phyloP scores from a whole-genome alignment of 1,140 invertebrate species.

The Eumaeus atala region DNA sequence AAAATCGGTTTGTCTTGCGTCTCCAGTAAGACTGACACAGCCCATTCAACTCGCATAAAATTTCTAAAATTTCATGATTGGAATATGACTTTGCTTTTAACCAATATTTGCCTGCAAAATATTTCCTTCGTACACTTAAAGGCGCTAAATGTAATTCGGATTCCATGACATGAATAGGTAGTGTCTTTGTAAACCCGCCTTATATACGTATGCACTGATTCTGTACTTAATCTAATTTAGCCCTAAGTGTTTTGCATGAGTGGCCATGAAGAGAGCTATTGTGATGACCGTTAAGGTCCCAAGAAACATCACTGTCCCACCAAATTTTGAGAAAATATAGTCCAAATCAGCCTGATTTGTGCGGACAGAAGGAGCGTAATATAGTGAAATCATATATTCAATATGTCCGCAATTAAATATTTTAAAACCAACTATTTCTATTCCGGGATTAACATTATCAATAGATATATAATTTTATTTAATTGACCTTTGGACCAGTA shows the following conservation, averaged over 20 bases:
- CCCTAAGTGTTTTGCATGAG: no score
- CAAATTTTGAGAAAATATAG: constrained; percentile 15
- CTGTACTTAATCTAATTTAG: no score
- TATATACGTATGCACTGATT: not conserved
- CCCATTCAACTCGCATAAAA: not conserved
- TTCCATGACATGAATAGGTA: not conserved
- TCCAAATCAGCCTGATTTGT: constrained; percentile 19
- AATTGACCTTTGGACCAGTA: constrained; percentile 22
- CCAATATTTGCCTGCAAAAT: not conserved
- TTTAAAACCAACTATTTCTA: constrained; percentile 11
- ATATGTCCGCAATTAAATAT: constrained; percentile 4
- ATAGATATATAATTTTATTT: constrained; percentile 1
- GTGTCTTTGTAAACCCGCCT: not conserved
- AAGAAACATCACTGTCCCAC: constrained; percentile 17
- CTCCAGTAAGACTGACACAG: not conserved
- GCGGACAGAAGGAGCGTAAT: constrained; percentile 14
- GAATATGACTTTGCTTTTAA: not conserved
- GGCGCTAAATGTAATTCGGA: no score
- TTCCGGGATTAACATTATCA: constrained; percentile 1
- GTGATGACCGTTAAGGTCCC: constrained; percentile 16
- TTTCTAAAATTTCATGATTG: not conserved
- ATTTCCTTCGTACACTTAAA: no score
- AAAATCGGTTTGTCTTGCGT: not conserved
- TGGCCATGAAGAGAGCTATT: no score
- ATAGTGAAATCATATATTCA: constrained; percentile 15